phyloP scores from a whole-genome alignment of 2,888 invertebrate genomes.

The Stenodera caucasica region DNA sequence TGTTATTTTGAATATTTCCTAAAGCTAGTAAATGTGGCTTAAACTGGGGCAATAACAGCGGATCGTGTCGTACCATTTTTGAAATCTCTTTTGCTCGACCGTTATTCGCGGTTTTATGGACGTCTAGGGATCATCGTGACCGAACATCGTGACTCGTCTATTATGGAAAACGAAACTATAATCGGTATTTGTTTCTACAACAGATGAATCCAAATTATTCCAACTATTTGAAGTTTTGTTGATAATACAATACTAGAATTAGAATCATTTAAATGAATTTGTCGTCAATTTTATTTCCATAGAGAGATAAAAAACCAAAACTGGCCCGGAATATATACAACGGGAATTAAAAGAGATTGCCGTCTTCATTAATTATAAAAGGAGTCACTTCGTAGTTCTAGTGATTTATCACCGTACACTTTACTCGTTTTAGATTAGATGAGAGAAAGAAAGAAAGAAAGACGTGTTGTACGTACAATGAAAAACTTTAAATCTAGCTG shows the following conservation, averaged over 20 bases:
- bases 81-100: conserved; percentile 28
- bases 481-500: conserved; percentile 4
- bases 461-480: neutral
- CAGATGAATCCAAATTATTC: conserved; percentile 1
- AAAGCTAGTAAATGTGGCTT: conserved; percentile 2
- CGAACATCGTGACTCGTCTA: conserved; percentile 28
- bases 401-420: conserved; percentile 10
- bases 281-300: neutral
- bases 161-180: conserved; percentile 12
- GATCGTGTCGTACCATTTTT: conserved; percentile 28
- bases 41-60: conserved; percentile 24
- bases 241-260: too few species aligned
- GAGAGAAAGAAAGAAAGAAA: neutral
- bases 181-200: neutral
- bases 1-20: neutral
- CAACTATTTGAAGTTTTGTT: too few species aligned
- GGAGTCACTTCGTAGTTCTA: conserved; percentile 9
- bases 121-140: conserved; percentile 29
- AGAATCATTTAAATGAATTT: conserved; percentile 1
- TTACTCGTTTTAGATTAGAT: conserved; percentile 10
- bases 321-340: neutral
- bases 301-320: neutral
- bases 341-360: conserved; percentile 9
- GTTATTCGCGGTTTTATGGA: conserved; percentile 31
- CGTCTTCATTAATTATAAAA: conserved; percentile 12